A percentile compares a stretch with the other conserved stretches of the same genome.
phyloP scores from a whole-genome alignment of 2,797 vertebrate genomes.

The Poeciliopsis paucimaculata region DNA sequence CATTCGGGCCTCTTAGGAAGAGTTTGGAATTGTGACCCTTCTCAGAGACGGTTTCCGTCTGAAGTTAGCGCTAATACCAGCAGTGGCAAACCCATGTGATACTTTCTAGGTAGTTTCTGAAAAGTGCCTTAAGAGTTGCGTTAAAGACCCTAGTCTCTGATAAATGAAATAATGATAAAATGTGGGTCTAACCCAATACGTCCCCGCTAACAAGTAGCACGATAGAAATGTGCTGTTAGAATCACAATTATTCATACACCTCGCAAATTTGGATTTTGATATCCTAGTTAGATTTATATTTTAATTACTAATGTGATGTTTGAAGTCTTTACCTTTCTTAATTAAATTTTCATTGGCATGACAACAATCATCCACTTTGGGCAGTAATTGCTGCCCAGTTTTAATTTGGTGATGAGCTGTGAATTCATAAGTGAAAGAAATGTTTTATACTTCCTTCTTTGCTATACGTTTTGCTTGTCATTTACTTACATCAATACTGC shows the following conservation, averaged over 20 bases:
- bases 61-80: background rate
- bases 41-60: constrained; percentile 20
- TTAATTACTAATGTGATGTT: background rate
- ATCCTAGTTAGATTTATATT: no score
- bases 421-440: background rate
- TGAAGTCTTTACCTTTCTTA: background rate
- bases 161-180: background rate
- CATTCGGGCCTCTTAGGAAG: constrained; percentile 54
- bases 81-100: background rate
- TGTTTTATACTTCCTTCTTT: background rate
- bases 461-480: background rate
- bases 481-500: background rate
- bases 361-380: no score
- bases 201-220: background rate
- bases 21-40: constrained; percentile 36
- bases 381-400: no score
- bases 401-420: no score
- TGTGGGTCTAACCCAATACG: background rate
- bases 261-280: no score
- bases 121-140: background rate
- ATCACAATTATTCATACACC: background rate
- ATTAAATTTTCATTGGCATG: background rate
- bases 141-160: background rate
- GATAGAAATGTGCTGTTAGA: background rate
- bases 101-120: background rate